Base-by-base conservation (phyloP, 2,797 vertebrate species). In the Melanotaenia boesemani region DNA sequence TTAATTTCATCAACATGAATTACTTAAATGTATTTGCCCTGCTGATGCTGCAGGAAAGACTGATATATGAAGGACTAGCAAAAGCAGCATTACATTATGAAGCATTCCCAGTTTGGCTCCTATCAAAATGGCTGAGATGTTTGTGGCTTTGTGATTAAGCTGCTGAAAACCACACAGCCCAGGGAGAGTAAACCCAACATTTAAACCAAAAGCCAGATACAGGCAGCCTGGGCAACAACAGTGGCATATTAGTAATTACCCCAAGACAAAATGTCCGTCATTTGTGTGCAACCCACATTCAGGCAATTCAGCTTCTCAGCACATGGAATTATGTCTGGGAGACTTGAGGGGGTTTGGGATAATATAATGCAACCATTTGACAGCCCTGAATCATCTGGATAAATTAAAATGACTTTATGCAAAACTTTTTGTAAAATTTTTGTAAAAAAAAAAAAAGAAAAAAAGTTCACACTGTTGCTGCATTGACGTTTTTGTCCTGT, bases 231-330 rank as follows among this genome's bases (percentile, higher is more conserved):
- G 88, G 90, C 90, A 92, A 91, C 88, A 93, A 92, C 91, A 91
- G 89, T 91, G 92, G 93, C 91, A 93, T 94, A 94, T 94, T 94
- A 92, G 92, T 92, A 93, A 94, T 95, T 92, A 92, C 87, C 84
- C 86, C 88, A 87, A 92, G 90, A 92, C 92, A 90, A 93, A 94
- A 94, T 90, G 91, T 88, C 92, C 85, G 85, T 92, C 89, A 87
- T 94, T 93, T 93, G 86, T 88, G 90, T 91, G 89, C 89, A 89
- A 89, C 87, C 92, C 88, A 90, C 85, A 92, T 91, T 92, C 86
- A 90, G 82, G 84, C 87, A 84, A 86, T 91, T 89, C 67, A 56
- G 81, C 88, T 89, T 92, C 86, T 92, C 89, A 81, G 91, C 93
- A 91, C 90, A 90, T 88, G 81, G 85, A 89, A 92, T 92, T 87